Evolutionary conservation across 2,113 vertebrate species (phyloP).

Genomic region (Apus apus): DNA sequence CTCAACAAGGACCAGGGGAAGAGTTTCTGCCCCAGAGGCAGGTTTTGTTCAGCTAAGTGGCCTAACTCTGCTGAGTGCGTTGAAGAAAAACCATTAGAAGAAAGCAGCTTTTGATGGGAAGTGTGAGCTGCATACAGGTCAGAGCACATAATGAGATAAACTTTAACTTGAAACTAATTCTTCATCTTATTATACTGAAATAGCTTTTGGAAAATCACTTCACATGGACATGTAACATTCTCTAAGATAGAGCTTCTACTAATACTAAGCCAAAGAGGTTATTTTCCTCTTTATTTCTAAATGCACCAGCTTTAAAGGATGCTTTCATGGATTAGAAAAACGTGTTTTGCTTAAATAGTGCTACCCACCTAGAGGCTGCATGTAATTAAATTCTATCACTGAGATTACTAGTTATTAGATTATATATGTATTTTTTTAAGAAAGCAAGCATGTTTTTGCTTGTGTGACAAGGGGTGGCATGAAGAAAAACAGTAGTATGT

Average conservation of each 20-base stretch:
- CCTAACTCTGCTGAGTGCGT: neutral
- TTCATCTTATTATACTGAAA: constrained; percentile 49
- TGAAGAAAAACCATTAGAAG: neutral
- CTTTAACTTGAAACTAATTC: constrained; percentile 55
- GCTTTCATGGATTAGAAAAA: constrained; percentile 61
- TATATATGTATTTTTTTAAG: constrained; percentile 41
- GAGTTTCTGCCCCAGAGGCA: neutral
- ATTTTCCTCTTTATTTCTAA: constrained; percentile 44
- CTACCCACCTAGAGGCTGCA: constrained; percentile 30
- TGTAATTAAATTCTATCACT: constrained; percentile 58
- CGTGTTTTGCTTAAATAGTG: constrained; percentile 44
- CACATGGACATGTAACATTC: neutral
- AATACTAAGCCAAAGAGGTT: constrained; percentile 22
- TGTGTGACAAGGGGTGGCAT: neutral
- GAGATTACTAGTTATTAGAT: constrained; percentile 70
- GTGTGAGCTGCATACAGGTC: constrained; percentile 36
- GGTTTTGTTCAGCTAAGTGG: neutral
- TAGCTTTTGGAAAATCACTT: constrained; percentile 41
- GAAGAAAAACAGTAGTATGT: constrained; percentile 39
- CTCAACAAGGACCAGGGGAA: neutral
- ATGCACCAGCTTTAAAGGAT: constrained; percentile 6
- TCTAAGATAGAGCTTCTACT: neutral
- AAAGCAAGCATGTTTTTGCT: constrained; percentile 36
- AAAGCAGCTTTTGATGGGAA: constrained; percentile 48
- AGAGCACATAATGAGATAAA: constrained; percentile 58